Percentiles rank a stretch among this genome's conserved stretches.
Evolutionary conservation across 2,797 vertebrate genomes (phyloP).

Genomic region (Sebastes paucispinis): DNA sequence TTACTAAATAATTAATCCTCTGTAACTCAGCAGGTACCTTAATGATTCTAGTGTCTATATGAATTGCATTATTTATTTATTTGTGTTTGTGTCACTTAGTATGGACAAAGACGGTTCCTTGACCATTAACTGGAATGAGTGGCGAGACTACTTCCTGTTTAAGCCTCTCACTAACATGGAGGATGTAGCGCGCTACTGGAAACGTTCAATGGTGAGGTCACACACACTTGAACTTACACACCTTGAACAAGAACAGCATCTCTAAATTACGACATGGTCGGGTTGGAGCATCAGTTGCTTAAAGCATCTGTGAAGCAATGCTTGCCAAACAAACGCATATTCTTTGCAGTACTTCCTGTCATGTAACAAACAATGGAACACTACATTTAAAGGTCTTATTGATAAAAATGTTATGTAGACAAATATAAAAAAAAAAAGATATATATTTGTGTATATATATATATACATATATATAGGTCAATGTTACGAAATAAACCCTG

Average conservation of each 20-base stretch:
- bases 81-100: constrained; percentile 67
- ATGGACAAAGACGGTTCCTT: constrained; percentile 91
- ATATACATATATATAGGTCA: too few species aligned
- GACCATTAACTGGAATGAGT: constrained; percentile 92
- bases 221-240: neutral
- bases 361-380: neutral
- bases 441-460: too few species aligned
- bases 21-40: neutral
- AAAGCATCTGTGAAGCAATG: neutral
- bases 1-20: neutral
- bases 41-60: neutral
- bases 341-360: neutral
- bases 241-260: neutral
- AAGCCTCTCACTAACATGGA: constrained; percentile 89
- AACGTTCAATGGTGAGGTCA: constrained; percentile 86
- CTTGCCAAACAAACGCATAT: neutral
- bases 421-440: too few species aligned
- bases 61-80: neutral
- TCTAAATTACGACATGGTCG: neutral
- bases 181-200: constrained; percentile 90
- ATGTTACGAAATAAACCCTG: too few species aligned
- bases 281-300: neutral
- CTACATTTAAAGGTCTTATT: too few species aligned
- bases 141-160: constrained; percentile 92
- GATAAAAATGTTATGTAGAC: too few species aligned